Conservation (phyloP, 1,140 invertebrate genomes). For the Pachypeltis micranthus region DNA sequence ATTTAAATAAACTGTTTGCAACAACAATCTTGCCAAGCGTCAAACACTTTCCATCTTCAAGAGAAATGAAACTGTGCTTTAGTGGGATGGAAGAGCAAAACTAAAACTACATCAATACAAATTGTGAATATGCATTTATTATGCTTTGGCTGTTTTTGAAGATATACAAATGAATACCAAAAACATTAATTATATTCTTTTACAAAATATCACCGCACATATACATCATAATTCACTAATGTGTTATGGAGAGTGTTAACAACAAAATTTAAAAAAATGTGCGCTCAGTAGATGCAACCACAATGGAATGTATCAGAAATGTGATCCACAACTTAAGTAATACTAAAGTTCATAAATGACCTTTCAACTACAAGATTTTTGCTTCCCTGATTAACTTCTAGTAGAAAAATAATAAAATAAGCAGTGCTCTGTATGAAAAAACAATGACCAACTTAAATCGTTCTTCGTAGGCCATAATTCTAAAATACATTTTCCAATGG, state of each 20-base stretch:
- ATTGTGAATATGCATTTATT: not conserved
- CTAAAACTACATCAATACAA: too few species aligned
- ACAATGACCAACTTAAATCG: not conserved
- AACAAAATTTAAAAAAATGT: not conserved
- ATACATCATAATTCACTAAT: conserved; percentile 2
- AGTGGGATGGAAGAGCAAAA: not conserved
- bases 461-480: not conserved
- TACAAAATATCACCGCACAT: conserved; percentile 1
- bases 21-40: too few species aligned
- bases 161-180: conserved; percentile 1
- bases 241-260: not conserved
- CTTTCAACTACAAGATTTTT: too few species aligned
- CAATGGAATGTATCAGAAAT: conserved; percentile 1
- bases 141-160: not conserved
- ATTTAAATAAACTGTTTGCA: too few species aligned
- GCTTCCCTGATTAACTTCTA: too few species aligned
- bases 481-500: not conserved
- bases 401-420: too few species aligned
- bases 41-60: too few species aligned
- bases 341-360: conserved; percentile 3
- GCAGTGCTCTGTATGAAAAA: not conserved
- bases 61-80: too few species aligned
- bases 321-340: conserved; percentile 3
- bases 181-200: conserved; percentile 7
- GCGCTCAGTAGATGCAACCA: not conserved